A percentile compares a stretch with the other conserved stretches of the same genome.
These are phyloP conservation scores for Acrobasis suavella DNA, from an alignment of 2,888 invertebrate species.

Conservation along the genomic window DNA sequence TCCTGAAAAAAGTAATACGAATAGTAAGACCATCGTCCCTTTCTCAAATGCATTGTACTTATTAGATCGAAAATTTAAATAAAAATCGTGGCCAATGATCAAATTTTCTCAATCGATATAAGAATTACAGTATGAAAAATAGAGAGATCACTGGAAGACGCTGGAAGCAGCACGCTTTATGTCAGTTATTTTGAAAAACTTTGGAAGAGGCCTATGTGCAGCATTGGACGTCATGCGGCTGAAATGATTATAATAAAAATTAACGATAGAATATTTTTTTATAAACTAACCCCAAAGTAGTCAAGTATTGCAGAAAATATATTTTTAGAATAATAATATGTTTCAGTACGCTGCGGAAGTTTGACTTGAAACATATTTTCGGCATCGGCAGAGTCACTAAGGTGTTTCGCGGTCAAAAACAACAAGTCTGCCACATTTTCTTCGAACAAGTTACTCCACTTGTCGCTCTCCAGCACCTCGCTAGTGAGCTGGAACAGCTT, in stretches of 20 bases:
- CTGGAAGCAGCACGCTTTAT: too few relatives aligned
- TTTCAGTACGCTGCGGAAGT: conserved; percentile 52
- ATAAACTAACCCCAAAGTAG: conserved; percentile 66
- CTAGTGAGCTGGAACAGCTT: conserved; percentile 58
- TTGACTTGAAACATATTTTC: conserved; percentile 49
- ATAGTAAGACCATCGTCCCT: not conserved
- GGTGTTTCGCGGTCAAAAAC: conserved; percentile 50
- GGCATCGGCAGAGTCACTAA: conserved; percentile 62
- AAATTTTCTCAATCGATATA: too few relatives aligned
- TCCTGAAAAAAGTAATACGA: conserved; percentile 47
- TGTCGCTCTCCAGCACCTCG: conserved; percentile 56
- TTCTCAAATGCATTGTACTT: too few relatives aligned
- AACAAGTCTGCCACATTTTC: conserved; percentile 68
- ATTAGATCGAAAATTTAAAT: too few relatives aligned
- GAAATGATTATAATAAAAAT: not conserved
- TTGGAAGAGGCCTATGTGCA: too few relatives aligned
- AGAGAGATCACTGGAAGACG: too few relatives aligned
- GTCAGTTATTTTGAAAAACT: too few relatives aligned
- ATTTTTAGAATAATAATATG: conserved; percentile 63
- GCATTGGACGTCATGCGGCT: too few relatives aligned
- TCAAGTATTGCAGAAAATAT: conserved; percentile 65
- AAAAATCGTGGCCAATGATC: too few relatives aligned
- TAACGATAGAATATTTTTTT: conserved; percentile 20
- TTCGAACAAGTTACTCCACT: conserved; percentile 64
- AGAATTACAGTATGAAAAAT: too few relatives aligned